Percentiles rank a stretch among this genome's conserved stretches.
phyloP scores from a whole-genome alignment of 1,140 invertebrate genomes.

The Drosophila tropicalis region DNA sequence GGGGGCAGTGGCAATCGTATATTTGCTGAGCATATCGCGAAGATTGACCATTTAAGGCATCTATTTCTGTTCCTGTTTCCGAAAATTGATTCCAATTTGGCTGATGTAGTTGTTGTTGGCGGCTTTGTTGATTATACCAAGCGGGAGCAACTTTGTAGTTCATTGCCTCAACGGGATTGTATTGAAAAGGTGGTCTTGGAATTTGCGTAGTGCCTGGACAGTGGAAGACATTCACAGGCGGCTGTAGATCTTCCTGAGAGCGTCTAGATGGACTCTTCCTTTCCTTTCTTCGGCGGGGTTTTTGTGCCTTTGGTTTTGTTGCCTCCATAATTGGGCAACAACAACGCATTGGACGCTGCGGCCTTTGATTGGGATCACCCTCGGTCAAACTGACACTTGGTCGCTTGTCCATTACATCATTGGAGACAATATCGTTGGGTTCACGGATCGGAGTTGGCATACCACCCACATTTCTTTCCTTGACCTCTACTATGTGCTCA shows the following conservation, averaged over 20 bases:
- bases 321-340: neutral
- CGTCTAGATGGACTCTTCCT: no score
- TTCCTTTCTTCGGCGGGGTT: neutral
- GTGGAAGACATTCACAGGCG: neutral
- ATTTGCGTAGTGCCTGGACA: neutral
- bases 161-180: neutral
- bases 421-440: neutral
- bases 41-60: neutral
- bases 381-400: neutral
- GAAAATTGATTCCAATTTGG: neutral
- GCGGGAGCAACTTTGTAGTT: neutral
- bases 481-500: neutral
- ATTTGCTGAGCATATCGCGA: neutral
- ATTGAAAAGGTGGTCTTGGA: neutral
- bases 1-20: neutral
- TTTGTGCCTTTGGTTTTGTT: neutral
- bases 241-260: neutral
- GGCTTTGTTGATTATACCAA: neutral
- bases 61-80: no score
- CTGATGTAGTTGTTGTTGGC: neutral
- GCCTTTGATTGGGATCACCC: neutral
- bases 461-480: neutral
- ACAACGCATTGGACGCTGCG: neutral
- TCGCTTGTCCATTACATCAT: neutral
- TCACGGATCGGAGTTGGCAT: neutral